Evolutionary conservation across 2,888 invertebrate genomes (phyloP).

Genomic region (Drosophila anomalata): DNA sequence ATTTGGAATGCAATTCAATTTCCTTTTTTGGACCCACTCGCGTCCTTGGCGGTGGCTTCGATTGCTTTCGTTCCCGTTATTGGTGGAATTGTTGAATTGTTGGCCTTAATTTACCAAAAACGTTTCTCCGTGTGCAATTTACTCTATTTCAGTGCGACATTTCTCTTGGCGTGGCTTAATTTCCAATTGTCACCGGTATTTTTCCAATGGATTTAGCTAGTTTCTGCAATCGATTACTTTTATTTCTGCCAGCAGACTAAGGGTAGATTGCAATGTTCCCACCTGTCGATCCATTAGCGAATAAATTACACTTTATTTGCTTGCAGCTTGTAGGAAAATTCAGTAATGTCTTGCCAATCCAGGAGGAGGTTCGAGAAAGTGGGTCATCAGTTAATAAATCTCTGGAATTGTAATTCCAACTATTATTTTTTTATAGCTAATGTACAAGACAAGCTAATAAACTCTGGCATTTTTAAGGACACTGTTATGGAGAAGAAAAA

Average conservation of each 20-base stretch:
- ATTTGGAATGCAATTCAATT: slow-evolving; percentile 74
- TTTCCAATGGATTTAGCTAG: slow-evolving; percentile 13
- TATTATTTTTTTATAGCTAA: no score
- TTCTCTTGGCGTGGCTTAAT: slow-evolving; percentile 52
- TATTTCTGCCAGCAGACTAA: not conserved
- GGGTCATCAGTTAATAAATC: not conserved
- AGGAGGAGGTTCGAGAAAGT: not conserved
- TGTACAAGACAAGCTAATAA: not conserved
- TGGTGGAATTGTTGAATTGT: slow-evolving; percentile 55
- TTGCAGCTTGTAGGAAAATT: not conserved
- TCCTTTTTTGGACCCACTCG: slow-evolving; percentile 28
- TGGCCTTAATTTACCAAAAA: slow-evolving; percentile 54
- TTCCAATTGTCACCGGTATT: slow-evolving; percentile 44
- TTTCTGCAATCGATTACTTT: slow-evolving; percentile 24
- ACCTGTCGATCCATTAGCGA: slow-evolving; percentile 14
- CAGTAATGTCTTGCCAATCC: not conserved
- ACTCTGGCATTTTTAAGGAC: not conserved
- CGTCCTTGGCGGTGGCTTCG: slow-evolving; percentile 19
- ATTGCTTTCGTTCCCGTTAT: slow-evolving; percentile 47
- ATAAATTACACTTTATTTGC: slow-evolving; percentile 10
- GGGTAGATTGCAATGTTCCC: slow-evolving; percentile 1
- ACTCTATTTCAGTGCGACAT: slow-evolving; percentile 27
- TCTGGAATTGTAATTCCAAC: not conserved
- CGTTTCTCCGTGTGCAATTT: slow-evolving; percentile 30
- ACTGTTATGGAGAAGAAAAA: not conserved